phyloP scores from a whole-genome alignment of 2,797 vertebrate genomes.

The Urophycis tenuis region DNA sequence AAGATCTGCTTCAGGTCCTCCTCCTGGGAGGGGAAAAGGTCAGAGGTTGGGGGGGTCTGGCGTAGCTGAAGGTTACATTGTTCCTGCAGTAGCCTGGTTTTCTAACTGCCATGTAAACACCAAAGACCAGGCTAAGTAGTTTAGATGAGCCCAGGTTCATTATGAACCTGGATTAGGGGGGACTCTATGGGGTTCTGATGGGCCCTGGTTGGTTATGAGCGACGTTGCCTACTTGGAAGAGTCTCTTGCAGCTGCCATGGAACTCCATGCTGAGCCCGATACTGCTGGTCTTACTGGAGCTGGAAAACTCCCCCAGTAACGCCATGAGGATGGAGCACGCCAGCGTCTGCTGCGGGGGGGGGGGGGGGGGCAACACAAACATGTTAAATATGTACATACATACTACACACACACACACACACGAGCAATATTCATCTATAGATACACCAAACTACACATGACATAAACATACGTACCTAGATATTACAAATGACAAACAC shows the following conservation, averaged over 20 bases:
- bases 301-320: conserved; percentile 95
- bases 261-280: conserved; percentile 99
- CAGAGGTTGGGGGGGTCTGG: too few species aligned
- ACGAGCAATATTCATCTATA: not conserved
- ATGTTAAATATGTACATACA: not conserved
- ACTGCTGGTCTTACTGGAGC: conserved; percentile 99
- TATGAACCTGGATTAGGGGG: not conserved
- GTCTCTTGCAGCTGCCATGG: conserved; percentile 94
- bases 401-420: not conserved
- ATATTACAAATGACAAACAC: not conserved
- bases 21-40: conserved; percentile 54
- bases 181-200: not conserved
- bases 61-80: not conserved
- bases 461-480: not conserved
- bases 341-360: conserved; percentile 85
- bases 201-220: not conserved
- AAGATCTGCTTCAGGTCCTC: conserved; percentile 95
- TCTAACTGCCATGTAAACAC: too few species aligned
- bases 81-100: too few species aligned
- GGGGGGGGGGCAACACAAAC: not conserved
- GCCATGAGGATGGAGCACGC: conserved; percentile 98
- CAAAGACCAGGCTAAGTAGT: too few species aligned
- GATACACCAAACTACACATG: not conserved
- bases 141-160: not conserved
- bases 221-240: conserved; percentile 82